Percentiles rank a stretch among this genome's conserved stretches.
Evolutionary conservation across 2,113 vertebrate genomes (phyloP).

Genomic region (Actenoides lindsayi): DNA sequence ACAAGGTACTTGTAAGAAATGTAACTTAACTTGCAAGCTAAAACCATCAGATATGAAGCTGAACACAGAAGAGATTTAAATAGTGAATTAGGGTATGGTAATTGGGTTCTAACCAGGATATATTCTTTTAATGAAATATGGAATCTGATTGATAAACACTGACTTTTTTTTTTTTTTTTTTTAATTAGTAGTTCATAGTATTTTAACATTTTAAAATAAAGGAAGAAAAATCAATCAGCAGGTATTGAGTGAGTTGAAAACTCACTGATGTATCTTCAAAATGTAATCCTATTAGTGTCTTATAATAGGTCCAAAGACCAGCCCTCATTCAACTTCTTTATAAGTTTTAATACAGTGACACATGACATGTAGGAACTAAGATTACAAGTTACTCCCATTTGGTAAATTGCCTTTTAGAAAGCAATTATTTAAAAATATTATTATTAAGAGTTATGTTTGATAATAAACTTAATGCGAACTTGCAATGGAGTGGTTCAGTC

Average conservation of each 20-base stretch:
- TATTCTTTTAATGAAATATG: neutral
- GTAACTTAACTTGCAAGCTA: neutral
- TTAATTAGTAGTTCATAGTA: neutral
- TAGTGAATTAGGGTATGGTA: neutral
- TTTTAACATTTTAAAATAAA: neutral
- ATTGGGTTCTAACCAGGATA: neutral
- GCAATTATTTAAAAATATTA: neutral
- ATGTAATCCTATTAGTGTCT: neutral
- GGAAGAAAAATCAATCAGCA: neutral
- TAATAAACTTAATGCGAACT: neutral
- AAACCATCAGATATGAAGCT: neutral
- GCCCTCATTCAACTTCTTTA: neutral
- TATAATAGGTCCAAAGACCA: neutral
- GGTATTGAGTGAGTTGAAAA: neutral
- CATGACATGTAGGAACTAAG: neutral
- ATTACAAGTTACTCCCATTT: neutral
- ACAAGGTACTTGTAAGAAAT: neutral
- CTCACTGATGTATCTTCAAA: neutral
- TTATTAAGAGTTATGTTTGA: neutral
- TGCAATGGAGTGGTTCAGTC: neutral
- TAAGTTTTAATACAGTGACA: neutral
- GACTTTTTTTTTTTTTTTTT: neutral
- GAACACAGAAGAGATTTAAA: neutral
- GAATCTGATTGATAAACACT: neutral
- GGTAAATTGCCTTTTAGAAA: neutral